phyloP scores from a whole-genome alignment of 2,113 vertebrate species.

The cat (Felis catus) region F.catus_Fca126_mat1.0 CM031416.1:8284501-8285000 shows the following conservation, averaged over 20 bases:
- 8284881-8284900: neutral
- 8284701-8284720: neutral
- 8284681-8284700: conserved; percentile 19
- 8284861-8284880: neutral
- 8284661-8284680: neutral
- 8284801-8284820: neutral
- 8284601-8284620: neutral
- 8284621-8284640: conserved; percentile 39
- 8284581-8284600: neutral
- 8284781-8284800: neutral
- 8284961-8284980: neutral
- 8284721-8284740: neutral
- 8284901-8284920: neutral
- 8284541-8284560: conserved; percentile 22
- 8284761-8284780: neutral
- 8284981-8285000: neutral
- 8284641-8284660: conserved; percentile 3
- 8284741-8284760: neutral
- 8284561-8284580: conserved; percentile 32
- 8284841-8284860: conserved; percentile 20
- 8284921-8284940: conserved; percentile 6
- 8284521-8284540: conserved; percentile 53
- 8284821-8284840: neutral
- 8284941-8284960: neutral
- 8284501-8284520: neutral